Evolutionary conservation across 2,797 vertebrate genomes (phyloP), one percentile per base, ranked within the genome.

Genomic region (Anolis apletophallus): DNA sequence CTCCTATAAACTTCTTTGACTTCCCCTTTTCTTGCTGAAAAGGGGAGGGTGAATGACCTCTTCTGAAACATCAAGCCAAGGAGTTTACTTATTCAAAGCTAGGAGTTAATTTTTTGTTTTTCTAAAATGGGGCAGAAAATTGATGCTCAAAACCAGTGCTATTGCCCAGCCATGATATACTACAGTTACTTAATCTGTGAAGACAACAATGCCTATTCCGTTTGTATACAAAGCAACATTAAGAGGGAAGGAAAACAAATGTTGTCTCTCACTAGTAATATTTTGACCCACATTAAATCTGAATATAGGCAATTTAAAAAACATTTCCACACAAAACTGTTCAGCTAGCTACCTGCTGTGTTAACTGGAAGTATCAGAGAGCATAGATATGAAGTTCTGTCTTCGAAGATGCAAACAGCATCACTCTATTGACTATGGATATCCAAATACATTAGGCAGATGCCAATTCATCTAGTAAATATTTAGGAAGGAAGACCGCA

Each of bases 401-500:
- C 10, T 75, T 16, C 40, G 19, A 75, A 52, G 23, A 46, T n/a
- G 34, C 86, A 87, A 82, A 89, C n/a, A 87, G 40, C 57, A 14
- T 11, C 84, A 5, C 85, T 88, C 87, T 72, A 88, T 64, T 85
- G 81, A 81, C 6, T 72, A 9, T 55, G 46, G 72, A 81, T 75
- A 71, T 52, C 61, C 17, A 77, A 83, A 88, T 81, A 3, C n/a
- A 89, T 79, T 78, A 80, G 67, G 9, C 2, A 85, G 73, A 85
- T 17, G 1, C 17, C 78, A 75, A 32, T 3, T 82, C 78, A 85
- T 68, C 73, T 76, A 82, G 32, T 80, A 83, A 91, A 90, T 64
- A 89, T 64, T 86, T 87, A 76, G 52, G 80, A 82, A 79, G 81
- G 9, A 40, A 72, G 91, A 52, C 13, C 77, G 54, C 46, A 83